Evolutionary conservation across 2,113 vertebrate genomes (phyloP), one percentile per base, ranked within the genome.

Genomic region (Lagopus muta): DNA sequence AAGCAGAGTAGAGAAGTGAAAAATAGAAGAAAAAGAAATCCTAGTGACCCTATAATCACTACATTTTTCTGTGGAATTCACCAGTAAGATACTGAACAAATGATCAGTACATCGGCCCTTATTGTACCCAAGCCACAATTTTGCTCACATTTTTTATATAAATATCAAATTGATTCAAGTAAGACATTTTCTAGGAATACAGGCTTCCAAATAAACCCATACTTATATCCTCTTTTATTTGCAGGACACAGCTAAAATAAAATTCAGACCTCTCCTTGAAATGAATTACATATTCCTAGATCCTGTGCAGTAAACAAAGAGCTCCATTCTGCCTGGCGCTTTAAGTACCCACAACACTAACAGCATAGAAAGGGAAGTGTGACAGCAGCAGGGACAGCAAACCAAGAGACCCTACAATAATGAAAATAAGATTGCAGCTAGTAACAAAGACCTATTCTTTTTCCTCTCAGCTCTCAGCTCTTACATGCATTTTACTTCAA

Each of bases 201-300:
- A 82, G 38, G 20, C 55, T 86, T 89, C 85, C 65, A 94, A 45
- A 88, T 48, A 89, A 94, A 76, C 71, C 67, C 28, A 8, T 80
- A 81, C 89, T 90, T 83, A 91, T 60, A 82, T 5, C 11, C 4
- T 40, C 50, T 27, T 52, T 54, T 36, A 82, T 40, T 83, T 84
- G 80, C 42, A 91, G 87, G 85, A 91, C 60, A 74, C 22, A 77
- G 72, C 65, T 78, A 71, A 94, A 92, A 88, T 12, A 86, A 69
- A 91, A 91, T 61, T 89, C 82, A 81, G 89, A 71, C 91, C 61
- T 89, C 69, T 92, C 72, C 94, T 93, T 76, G 11, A 52, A 88
- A 91, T 43, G 69, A 88, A 91, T 79, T 66, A 54, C 24, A 27
- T 12, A 93, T 81, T 91, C 75, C 64, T n/a, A 86, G 82, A 69